Evolutionary conservation across 2,888 invertebrate species (phyloP), one percentile per base, ranked within the genome.

Genomic region (Patella caerulea): DNA sequence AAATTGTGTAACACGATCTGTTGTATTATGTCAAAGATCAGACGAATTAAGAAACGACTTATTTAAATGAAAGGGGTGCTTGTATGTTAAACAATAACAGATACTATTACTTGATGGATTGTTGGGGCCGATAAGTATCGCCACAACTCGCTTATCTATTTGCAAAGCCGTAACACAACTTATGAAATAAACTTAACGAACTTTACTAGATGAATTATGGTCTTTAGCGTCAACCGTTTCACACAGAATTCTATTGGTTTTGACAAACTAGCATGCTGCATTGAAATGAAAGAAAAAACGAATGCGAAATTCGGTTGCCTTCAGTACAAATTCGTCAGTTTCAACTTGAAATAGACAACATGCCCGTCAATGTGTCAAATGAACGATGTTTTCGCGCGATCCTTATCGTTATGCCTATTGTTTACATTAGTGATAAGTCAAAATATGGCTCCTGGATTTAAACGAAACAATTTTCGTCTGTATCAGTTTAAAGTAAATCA

Each of bases 1-100:
- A 45, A 45, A 4, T 45, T 45, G 45, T 45, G 45, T 45, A 45
- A 45, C 7, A 45, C 45, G 45, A 45, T 45, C 45, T 45, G 45
- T 45, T 45, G 45, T 45, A 45, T 7, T 45, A 1, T 45, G 45
- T 45, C 45, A 45, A 45, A 45, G 45, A 45, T 45, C 45, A 45
- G 45, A 45, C 45, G 45, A 45, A 45, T 45, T 45, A 45, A 45
- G 45, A 45, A 7, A 45, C 45, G 45, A 45, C 45, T 45, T 45
- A 45, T 45, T 7, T 45, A 9, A 45, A 45, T 45, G 45, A 45
- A 45, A 45, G 9, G 45, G 45, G 45, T 45, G 45, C 7, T 45
- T 45, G 65, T 65, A 65, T 65, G 19, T 65, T 24, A 65, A 65
- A 65, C 65, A 65, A 65, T 65, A 65, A 65, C 65, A 65, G 65